Percentiles rank a stretch among this genome's conserved stretches.
These are phyloP conservation scores for Coenonympha glycerion DNA, from an alignment of 2,888 invertebrate species.

Conservation along the genomic window DNA sequence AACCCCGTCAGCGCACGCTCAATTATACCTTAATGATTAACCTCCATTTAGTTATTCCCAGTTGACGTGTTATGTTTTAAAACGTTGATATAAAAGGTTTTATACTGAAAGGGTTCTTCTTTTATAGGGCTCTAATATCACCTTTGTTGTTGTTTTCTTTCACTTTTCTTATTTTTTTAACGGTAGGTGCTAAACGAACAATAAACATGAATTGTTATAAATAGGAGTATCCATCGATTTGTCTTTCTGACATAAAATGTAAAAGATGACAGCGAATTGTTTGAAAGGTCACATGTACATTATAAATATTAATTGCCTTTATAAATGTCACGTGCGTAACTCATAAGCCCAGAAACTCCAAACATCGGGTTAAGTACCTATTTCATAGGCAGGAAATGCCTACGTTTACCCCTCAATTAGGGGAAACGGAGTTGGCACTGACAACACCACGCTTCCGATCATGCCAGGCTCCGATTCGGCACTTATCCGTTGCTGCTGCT, in stretches of 20 bases:
- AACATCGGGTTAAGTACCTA: neutral
- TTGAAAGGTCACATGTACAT: slow-evolving; percentile 1
- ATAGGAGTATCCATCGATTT: slow-evolving; percentile 1
- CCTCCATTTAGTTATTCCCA: slow-evolving; percentile 23
- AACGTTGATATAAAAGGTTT: neutral
- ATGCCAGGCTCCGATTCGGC: too few relatives aligned
- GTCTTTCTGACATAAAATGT: neutral
- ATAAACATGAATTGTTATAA: neutral
- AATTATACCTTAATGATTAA: slow-evolving; percentile 31
- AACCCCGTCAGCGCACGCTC: slow-evolving; percentile 33
- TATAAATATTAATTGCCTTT: slow-evolving; percentile 1
- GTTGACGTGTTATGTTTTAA: slow-evolving; percentile 2
- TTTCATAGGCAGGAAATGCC: neutral
- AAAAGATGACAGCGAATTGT: neutral
- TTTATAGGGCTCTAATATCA: neutral
- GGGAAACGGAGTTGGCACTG: too few relatives aligned
- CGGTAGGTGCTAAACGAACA: neutral
- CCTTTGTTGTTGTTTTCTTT: too few relatives aligned
- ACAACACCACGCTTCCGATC: too few relatives aligned
- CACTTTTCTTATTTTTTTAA: too few relatives aligned
- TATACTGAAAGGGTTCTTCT: neutral
- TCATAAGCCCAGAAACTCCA: too few relatives aligned
- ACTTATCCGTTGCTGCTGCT: too few relatives aligned
- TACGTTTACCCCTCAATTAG: too few relatives aligned
- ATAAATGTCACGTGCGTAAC: too few relatives aligned